Percentiles rank a stretch among this genome's conserved stretches.
These are phyloP conservation scores for Scyliorhinus canicula DNA, from an alignment of 2,797 vertebrate genomes.

Conservation along the genomic window DNA sequence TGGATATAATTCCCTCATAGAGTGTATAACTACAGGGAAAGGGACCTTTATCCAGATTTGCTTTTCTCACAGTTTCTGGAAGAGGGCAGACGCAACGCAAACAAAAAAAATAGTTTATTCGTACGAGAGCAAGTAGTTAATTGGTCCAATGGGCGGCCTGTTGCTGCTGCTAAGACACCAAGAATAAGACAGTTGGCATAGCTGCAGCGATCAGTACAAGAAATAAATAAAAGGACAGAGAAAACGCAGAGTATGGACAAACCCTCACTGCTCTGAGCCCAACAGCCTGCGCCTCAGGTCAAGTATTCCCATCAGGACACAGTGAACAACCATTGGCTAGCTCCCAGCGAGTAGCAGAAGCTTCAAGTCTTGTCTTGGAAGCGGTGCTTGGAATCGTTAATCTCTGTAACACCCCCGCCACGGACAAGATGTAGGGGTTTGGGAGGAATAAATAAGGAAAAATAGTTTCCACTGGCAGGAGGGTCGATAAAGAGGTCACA, in stretches of 20 bases:
- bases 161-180: neutral
- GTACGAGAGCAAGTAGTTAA: neutral
- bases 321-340: neutral
- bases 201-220: neutral
- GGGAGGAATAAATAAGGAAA: neutral
- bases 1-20: neutral
- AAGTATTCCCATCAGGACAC: neutral
- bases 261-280: neutral
- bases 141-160: neutral
- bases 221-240: neutral
- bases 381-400: neutral
- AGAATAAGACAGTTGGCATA: neutral
- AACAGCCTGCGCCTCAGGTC: neutral
- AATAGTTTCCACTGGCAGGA: neutral
- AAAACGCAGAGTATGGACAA: neutral
- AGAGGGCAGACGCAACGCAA: neutral
- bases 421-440: neutral
- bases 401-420: neutral
- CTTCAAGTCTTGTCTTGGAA: neutral
- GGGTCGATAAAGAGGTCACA: neutral
- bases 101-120: neutral
- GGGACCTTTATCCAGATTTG: neutral
- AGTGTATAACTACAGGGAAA: neutral
- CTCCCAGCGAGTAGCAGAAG: neutral
- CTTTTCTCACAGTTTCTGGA: neutral